Evolutionary conservation across 1,140 invertebrate genomes (phyloP).

Genomic region (Zaprionus vittiger): DNA sequence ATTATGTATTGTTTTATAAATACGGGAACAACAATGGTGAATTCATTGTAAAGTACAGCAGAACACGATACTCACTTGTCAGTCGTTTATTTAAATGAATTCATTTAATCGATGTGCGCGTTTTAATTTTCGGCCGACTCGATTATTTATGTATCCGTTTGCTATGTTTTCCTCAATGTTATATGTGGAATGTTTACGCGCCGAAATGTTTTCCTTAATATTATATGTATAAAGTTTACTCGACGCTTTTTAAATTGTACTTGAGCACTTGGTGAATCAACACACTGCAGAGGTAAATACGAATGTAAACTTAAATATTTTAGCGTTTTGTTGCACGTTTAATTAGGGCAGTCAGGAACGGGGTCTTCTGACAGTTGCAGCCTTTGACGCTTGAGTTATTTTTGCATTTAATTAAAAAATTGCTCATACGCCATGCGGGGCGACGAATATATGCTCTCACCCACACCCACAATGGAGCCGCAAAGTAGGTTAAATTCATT

Average conservation of each 20-base stretch:
- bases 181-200: too few species aligned
- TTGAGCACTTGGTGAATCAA: neutral
- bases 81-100: conserved; percentile 37
- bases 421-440: conserved; percentile 28
- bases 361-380: conserved; percentile 19
- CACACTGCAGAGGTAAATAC: conserved; percentile 6
- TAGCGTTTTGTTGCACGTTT: neutral
- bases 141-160: conserved; percentile 17
- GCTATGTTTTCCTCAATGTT: conserved; percentile 5
- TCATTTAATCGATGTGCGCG: conserved; percentile 49
- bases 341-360: conserved; percentile 5
- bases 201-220: conserved; percentile 4
- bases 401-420: conserved; percentile 43
- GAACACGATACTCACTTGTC: conserved; percentile 57
- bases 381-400: conserved; percentile 29
- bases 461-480: neutral
- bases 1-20: conserved; percentile 11
- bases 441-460: neutral
- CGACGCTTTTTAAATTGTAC: conserved; percentile 1
- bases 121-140: neutral
- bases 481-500: conserved; percentile 44
- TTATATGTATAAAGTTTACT: conserved; percentile 3
- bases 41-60: neutral
- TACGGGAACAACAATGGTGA: neutral
- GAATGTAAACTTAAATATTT: conserved; percentile 13